These are phyloP conservation scores for Epinotia demarniana DNA, from an alignment of 2,888 invertebrate genomes.

Conservation along the genomic window DNA sequence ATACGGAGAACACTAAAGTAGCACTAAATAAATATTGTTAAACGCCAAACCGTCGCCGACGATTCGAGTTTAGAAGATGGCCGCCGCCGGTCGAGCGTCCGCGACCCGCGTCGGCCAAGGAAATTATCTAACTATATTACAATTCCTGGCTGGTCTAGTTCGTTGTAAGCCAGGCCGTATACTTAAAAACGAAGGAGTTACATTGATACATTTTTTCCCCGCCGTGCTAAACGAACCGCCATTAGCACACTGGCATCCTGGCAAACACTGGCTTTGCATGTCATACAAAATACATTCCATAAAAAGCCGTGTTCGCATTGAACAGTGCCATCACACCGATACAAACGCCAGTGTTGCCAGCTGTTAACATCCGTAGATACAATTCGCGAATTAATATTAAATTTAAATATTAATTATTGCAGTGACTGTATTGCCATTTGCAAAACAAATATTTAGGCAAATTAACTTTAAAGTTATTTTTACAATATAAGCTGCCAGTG, in stretches of 20 bases:
- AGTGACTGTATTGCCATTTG: slow-evolving; percentile 46
- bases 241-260: slow-evolving; percentile 35
- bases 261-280: slow-evolving; percentile 39
- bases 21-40: slow-evolving; percentile 67
- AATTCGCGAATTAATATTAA: slow-evolving; percentile 44
- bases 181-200: slow-evolving; percentile 54
- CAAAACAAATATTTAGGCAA: slow-evolving; percentile 46
- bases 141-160: slow-evolving; percentile 47
- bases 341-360: slow-evolving; percentile 35
- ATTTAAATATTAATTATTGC: slow-evolving; percentile 47
- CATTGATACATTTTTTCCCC: slow-evolving; percentile 51
- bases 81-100: slow-evolving; percentile 47
- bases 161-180: slow-evolving; percentile 49
- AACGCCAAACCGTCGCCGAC: slow-evolving; percentile 51
- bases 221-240: slow-evolving; percentile 66
- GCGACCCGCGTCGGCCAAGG: slow-evolving; percentile 51
- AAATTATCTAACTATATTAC: slow-evolving; percentile 66
- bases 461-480: slow-evolving; percentile 40
- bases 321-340: slow-evolving; percentile 13
- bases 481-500: slow-evolving; percentile 38
- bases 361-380: slow-evolving; percentile 33
- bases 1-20: slow-evolving; percentile 60
- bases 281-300: slow-evolving; percentile 6
- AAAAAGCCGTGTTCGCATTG: slow-evolving; percentile 31
- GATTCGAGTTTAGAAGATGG: slow-evolving; percentile 50